phyloP scores from a whole-genome alignment of 2,113 vertebrate species.

The Regulus satrapa region DNA sequence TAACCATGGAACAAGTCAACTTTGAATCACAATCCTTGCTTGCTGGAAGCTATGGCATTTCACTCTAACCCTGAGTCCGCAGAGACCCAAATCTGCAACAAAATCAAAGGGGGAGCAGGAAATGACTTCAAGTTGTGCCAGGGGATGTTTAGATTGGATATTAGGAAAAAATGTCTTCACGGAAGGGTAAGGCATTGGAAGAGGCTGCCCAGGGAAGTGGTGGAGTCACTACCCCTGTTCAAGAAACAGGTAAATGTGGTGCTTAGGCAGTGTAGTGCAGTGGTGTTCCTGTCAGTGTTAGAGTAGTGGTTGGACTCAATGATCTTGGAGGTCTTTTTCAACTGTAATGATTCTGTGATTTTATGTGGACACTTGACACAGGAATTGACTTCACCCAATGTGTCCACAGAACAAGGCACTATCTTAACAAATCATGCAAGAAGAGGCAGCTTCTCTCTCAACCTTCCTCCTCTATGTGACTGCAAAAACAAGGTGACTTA shows the following conservation, averaged over 20 bases:
- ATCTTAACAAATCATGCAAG: background rate
- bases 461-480: background rate
- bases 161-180: background rate
- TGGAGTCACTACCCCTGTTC: background rate
- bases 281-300: background rate
- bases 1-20: background rate
- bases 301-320: background rate
- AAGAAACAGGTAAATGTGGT: background rate
- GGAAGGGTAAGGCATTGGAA: background rate
- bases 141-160: background rate
- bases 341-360: background rate
- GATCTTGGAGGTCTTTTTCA: background rate
- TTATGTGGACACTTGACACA: background rate
- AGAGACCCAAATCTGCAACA: background rate
- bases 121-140: background rate
- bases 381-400: accelerated
- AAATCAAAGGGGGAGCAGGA: background rate
- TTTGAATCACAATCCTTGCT: background rate
- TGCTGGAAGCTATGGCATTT: background rate
- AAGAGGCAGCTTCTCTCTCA: background rate
- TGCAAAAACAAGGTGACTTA: background rate
- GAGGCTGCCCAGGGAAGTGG: background rate
- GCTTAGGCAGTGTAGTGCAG: background rate
- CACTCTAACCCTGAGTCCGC: background rate
- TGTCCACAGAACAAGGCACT: background rate